These are phyloP conservation scores for Lymantria monacha DNA, from an alignment of 2,888 invertebrate species.

Conservation along the genomic window DNA sequence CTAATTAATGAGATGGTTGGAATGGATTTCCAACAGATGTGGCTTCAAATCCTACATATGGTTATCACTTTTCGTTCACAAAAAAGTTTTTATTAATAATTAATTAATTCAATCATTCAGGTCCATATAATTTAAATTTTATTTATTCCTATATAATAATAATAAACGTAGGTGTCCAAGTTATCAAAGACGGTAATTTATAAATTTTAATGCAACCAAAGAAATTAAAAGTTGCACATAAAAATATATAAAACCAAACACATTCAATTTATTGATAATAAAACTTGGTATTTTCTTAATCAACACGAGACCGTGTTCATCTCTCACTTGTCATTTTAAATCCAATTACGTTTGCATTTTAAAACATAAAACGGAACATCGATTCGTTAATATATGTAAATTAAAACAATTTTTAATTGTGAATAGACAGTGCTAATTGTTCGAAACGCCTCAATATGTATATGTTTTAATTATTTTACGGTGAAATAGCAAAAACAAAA, in stretches of 20 bases:
- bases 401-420: constrained; percentile 34
- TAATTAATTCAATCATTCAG: too few relatives aligned
- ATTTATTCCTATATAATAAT: too few relatives aligned
- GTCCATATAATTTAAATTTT: too few relatives aligned
- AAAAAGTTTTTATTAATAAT: too few relatives aligned
- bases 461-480: constrained; percentile 36
- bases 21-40: too few relatives aligned
- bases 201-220: too few relatives aligned
- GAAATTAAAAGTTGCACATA: too few relatives aligned
- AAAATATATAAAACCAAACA: not conserved
- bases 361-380: constrained; percentile 22
- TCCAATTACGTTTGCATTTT: constrained; percentile 11
- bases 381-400: constrained; percentile 37
- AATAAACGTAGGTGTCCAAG: too few relatives aligned
- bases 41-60: too few relatives aligned
- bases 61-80: too few relatives aligned
- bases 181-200: too few relatives aligned
- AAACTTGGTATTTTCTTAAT: constrained; percentile 15
- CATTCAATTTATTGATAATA: not conserved
- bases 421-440: constrained; percentile 37
- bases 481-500: constrained; percentile 32
- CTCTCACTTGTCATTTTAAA: constrained; percentile 10
- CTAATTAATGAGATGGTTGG: too few relatives aligned
- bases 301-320: constrained; percentile 25
- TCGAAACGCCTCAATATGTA: constrained; percentile 27